Conservation (phyloP, 2,888 invertebrate species). For the Cryptocheilus praepositus region DNA sequence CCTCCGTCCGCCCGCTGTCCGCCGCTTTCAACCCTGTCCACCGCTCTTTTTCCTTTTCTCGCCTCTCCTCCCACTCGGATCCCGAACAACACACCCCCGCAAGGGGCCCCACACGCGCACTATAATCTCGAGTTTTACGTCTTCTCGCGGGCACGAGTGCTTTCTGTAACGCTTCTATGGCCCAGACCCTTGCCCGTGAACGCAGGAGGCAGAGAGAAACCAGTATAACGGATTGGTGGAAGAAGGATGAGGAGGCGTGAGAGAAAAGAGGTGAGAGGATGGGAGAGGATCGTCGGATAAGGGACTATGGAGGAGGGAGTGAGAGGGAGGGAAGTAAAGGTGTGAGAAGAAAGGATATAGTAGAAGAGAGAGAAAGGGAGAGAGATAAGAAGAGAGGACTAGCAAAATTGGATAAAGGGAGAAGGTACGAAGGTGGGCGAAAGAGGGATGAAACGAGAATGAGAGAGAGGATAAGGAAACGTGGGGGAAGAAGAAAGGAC, state of each 20-base stretch:
- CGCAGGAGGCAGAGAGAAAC: conserved; percentile 1
- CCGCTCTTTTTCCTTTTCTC: conserved; percentile 9
- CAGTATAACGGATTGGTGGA: background rate
- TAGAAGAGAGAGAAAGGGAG: background rate
- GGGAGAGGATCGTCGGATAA: too few species aligned
- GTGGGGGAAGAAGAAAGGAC: background rate
- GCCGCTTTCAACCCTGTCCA: too few species aligned
- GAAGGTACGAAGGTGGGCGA: background rate
- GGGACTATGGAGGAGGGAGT: too few species aligned
- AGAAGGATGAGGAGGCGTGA: background rate
- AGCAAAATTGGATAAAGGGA: too few species aligned
- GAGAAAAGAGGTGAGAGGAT: background rate
- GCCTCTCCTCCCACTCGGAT: too few species aligned
- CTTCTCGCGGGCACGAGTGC: conserved; percentile 20
- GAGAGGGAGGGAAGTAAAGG: background rate
- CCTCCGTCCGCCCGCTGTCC: background rate
- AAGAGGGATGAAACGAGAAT: background rate
- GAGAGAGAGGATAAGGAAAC: background rate
- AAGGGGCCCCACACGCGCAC: conserved; percentile 6
- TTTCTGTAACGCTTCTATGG: conserved; percentile 4
- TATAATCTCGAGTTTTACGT: conserved; percentile 39
- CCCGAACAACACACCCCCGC: too few species aligned
- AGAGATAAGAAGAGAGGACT: background rate
- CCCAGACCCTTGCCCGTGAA: background rate
- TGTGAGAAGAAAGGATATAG: background rate